Evolutionary conservation across 2,888 invertebrate genomes (phyloP), one percentile per base, ranked within the genome.

Genomic region (Arge pagana): DNA sequence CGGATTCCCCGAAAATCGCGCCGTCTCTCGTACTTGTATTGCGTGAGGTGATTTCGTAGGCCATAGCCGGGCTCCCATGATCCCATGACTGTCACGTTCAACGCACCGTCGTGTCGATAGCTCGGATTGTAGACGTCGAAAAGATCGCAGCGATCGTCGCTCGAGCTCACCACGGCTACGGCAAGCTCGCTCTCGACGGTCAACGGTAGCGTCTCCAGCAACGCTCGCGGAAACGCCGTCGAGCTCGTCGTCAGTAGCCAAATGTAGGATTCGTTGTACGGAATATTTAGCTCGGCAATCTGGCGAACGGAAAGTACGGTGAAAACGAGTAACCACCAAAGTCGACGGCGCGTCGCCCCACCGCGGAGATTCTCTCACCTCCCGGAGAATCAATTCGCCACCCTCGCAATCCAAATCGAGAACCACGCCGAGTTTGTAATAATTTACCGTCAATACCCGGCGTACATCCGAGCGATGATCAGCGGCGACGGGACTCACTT

Each of bases 71-170:
- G 3, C 24, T 45, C 55, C 69, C 70, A 72, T 4, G 56, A 10
- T 7, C 71, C 71, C 60, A 68, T 64, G 8, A 57, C 59, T 4
- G 63, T 69, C 6, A 68, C 55, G 45, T 65, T 67, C 0, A 71
- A 41, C n/a, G 53, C 53, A 11, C 63, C 66, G 4, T 64, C 66
- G 26, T 71, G 68, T 21, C 62, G 62, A 52, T 67, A 65, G 50
- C 70, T 69, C 0, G 66, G 68, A 62, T 70, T 72, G 45, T 70
- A 71, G 45, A 67, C 58, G 15, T 72, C 70, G 39, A 66, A 67
- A 13, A 68, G 58, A n/a, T 39, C 33, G 35, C 60, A 67, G 31
- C 11, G 28, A 23, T 60, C 53, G 13, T 54, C 21, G 1, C 37
- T 18, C 11, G 52, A 53, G 4, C 40, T 33, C 31, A 28, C 24